Percentiles rank a stretch among this genome's conserved stretches.
Evolutionary conservation across 2,888 invertebrate genomes (phyloP).

Genomic region (Beris morrisii): DNA sequence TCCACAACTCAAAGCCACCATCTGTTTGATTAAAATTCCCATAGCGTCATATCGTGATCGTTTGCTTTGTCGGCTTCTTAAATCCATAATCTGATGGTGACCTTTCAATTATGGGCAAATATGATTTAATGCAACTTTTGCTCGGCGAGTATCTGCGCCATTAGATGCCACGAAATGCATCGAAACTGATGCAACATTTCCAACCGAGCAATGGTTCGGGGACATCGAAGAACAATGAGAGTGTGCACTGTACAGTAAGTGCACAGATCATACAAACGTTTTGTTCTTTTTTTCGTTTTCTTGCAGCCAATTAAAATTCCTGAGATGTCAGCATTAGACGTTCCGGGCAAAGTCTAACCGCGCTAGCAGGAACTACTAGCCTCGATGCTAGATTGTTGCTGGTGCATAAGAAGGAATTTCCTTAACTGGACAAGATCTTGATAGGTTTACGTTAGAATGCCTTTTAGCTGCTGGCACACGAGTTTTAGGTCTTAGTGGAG

Average conservation of each 20-base stretch:
- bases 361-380: conserved; percentile 2
- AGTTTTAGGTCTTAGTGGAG: background rate
- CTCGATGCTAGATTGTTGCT: background rate
- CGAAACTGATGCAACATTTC: background rate
- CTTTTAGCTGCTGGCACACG: background rate
- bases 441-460: conserved; percentile 26
- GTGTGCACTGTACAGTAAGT: conserved; percentile 1
- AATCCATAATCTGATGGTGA: conserved; percentile 17
- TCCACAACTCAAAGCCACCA: background rate
- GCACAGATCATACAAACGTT: conserved; percentile 4
- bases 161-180: background rate
- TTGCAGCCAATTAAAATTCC: conserved; percentile 27
- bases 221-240: conserved; percentile 6
- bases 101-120: conserved; percentile 29
- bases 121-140: conserved; percentile 18
- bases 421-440: conserved; percentile 29
- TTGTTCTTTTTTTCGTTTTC: background rate
- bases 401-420: conserved; percentile 15
- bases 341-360: too few species aligned
- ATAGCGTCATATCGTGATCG: conserved; percentile 19
- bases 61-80: conserved; percentile 10
- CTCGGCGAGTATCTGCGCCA: background rate
- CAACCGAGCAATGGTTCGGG: too few species aligned
- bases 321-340: conserved; percentile 11
- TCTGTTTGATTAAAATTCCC: conserved; percentile 30